Conservation (phyloP, 2,888 invertebrate genomes). For the Thumatha senex region DNA sequence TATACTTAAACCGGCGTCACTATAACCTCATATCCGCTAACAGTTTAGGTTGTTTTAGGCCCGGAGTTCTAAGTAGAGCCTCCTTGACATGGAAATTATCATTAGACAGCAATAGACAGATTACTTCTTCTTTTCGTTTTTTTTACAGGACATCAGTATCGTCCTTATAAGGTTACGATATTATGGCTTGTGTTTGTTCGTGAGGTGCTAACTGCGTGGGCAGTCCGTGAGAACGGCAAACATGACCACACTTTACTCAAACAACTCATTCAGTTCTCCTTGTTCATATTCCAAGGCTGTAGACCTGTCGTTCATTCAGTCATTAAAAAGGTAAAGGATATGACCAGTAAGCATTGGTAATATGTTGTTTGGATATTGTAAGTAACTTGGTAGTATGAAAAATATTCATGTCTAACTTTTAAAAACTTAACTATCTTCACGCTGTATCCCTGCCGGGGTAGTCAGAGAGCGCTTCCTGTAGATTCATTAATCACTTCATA, state of each 20-base stretch:
- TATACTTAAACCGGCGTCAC: too few species aligned
- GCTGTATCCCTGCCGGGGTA: too few species aligned
- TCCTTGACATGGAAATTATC: neutral
- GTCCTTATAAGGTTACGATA: slow-evolving; percentile 32
- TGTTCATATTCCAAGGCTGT: neutral
- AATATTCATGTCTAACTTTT: too few species aligned
- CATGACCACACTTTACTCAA: slow-evolving; percentile 41
- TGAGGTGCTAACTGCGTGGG: slow-evolving; percentile 68
- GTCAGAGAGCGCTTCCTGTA: too few species aligned
- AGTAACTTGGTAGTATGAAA: too few species aligned
- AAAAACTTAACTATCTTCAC: too few species aligned
- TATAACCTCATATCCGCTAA: too few species aligned
- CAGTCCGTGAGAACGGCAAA: slow-evolving; percentile 72
- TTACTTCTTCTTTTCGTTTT: slow-evolving; percentile 1
- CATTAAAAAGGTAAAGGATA: too few species aligned
- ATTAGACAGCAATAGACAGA: neutral
- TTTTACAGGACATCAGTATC: slow-evolving; percentile 20
- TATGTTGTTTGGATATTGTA: neutral
- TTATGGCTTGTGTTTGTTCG: slow-evolving; percentile 30
- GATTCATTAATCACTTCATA: too few species aligned
- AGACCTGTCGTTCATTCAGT: slow-evolving; percentile 32
- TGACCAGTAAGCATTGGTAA: neutral
- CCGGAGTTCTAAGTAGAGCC: neutral
- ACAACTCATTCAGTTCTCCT: slow-evolving; percentile 34
- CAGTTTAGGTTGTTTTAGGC: too few species aligned